A percentile compares a stretch with the other conserved stretches of the same genome.
Conservation (phyloP, 2,888 invertebrate genomes). For the Tineola bisselliella region DNA sequence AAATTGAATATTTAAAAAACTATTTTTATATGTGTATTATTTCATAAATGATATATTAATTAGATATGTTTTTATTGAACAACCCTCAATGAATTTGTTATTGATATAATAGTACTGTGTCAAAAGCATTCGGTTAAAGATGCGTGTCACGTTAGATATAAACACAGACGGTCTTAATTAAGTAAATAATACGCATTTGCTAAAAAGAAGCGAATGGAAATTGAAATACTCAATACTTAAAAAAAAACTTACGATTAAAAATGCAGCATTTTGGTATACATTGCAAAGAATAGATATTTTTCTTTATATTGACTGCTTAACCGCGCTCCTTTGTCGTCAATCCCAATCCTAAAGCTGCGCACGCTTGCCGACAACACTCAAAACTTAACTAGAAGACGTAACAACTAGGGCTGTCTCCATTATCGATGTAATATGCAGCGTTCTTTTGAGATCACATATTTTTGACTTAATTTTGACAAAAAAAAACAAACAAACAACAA, state of each 20-base stretch:
- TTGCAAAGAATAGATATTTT: conserved; percentile 39
- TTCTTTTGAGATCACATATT: conserved; percentile 55
- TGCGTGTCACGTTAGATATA: conserved; percentile 46
- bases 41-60: background rate
- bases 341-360: background rate
- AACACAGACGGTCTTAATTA: conserved; percentile 55
- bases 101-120: conserved; percentile 66
- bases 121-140: conserved; percentile 65
- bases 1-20: background rate
- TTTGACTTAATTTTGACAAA: conserved; percentile 24
- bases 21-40: background rate
- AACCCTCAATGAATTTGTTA: conserved; percentile 18
- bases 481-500: conserved; percentile 24
- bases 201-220: conserved; percentile 38
- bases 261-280: conserved; percentile 68
- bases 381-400: conserved; percentile 35
- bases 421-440: conserved; percentile 51
- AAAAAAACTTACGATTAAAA: conserved; percentile 56
- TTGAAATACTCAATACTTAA: conserved; percentile 25
- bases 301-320: conserved; percentile 16
- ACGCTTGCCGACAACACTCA: background rate
- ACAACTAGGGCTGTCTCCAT: conserved; percentile 52
- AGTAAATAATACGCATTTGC: conserved; percentile 34
- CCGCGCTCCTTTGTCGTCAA: background rate
- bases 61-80: background rate